Conservation (phyloP, 2,113 vertebrate species). For the Pachyramphus minor region DNA sequence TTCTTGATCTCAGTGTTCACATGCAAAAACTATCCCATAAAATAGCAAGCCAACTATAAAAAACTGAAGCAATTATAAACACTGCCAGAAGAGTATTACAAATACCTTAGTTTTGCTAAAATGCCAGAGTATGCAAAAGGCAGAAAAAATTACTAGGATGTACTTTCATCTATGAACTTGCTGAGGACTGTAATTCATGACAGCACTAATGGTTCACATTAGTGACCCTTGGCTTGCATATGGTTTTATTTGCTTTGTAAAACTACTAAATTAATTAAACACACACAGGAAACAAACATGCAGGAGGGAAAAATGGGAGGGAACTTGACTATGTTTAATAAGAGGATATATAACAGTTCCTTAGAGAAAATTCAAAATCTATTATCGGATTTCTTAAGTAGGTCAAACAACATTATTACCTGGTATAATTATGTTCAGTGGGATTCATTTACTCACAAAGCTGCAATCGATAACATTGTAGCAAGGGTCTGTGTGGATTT, state of each 20-base stretch:
- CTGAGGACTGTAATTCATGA: neutral
- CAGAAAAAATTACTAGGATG: neutral
- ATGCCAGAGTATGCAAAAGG: neutral
- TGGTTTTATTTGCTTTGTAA: neutral
- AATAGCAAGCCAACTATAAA: accelerated
- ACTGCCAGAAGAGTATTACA: neutral
- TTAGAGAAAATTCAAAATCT: neutral
- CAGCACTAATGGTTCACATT: neutral
- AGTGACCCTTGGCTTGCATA: neutral
- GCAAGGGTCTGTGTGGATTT: neutral
- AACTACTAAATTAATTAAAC: neutral
- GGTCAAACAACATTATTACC: neutral
- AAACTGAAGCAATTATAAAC: neutral
- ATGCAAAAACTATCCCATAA: neutral
- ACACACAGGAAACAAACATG: neutral
- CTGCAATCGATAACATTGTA: neutral
- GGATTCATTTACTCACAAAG: neutral
- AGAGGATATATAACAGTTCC: neutral
- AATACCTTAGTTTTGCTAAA: neutral
- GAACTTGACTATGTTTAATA: neutral
- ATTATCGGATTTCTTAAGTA: neutral
- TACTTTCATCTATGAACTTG: neutral
- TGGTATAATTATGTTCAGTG: neutral
- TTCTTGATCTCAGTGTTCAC: neutral
- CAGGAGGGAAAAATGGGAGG: neutral